Base-by-base conservation (phyloP, 2,888 invertebrate species). In the Exephanes ischioxanthus region DNA sequence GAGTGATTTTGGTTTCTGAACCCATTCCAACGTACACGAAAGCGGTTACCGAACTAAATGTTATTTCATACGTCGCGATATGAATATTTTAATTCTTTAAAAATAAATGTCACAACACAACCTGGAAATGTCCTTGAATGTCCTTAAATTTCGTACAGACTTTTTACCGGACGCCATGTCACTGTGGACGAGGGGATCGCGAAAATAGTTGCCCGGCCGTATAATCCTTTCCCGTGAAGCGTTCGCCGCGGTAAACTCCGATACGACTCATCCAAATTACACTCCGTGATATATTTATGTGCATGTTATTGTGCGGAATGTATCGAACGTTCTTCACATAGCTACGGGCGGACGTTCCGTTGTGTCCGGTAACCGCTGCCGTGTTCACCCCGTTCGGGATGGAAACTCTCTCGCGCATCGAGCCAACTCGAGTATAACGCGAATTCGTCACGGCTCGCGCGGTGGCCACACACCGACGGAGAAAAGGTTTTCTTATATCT, bases 381-480 rank as follows among this genome's bases (percentile, higher is more conserved):
- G 71, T 75, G 84, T 76, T 72, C 72, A 37, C 75, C 11, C 41
- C 41, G 78, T 68, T 66, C 63, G 68, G 83, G 84, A 84, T 83
- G 83, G 79, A 86, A 87, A 84, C 80, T 82, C 81, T 78, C 78
- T 33, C 58, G 83, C 67, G 72, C 73, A 41, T 58, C 82, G 85
- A 75, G 79, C 75, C 85, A 87, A 85, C 72, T 83, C 85, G 80
- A 70, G 87, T 87, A 85, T 86, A 87, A 86, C 87, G 86, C 80
- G 80, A 82, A 88, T 88, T 88, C 88, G 88, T 88, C 88, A 88
- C 83, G 88, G 87, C 80, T 85, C 83, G 86, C 75, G 77, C 79
- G 78, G 80, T 85, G 87, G 85, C 85, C 88, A 48, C 48, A 68
- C 45, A 68, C 68, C 83, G 83, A 73, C 71, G 73, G 63, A 76